Base-by-base conservation (phyloP, 2,797 vertebrate genomes). In the Enteromius anoplus region DNA sequence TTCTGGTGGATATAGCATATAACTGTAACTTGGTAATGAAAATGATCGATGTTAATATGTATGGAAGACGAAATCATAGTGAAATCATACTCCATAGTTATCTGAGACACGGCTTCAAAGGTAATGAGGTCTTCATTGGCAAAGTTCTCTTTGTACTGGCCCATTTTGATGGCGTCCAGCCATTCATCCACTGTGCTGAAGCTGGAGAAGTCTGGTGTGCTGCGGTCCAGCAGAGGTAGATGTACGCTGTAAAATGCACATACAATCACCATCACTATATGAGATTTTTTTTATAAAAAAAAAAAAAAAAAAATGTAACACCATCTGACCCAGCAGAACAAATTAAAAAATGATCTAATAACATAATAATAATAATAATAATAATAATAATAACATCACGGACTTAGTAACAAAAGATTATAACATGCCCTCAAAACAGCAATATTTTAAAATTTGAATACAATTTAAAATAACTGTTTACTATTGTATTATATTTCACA, bases 151-250 rank as follows among this genome's bases (percentile, higher is more conserved):
- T 98, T 98, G 92, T 99, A 99, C 90, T 98, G 97, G 85, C 96
- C 95, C 98, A 99, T 99, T 93, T 99, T 99, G 89, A 99, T 98
- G 92, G 96, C 97, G 1, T 99, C 97, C 89, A 99, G 93, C 98
- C 98, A 99, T 86, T 99, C 98, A 2, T 97, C 96, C 90, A 99
- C 96, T 0, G 96, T 96, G 92, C 91, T 96, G 92, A 99, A 98
- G 85, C 96, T 97, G 89, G 96, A 96, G 87, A 99, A 99, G 90
- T 99, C 98, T 0, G 97, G 98, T 86, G 97, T 92, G n/a, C 95
- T 98, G 89, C 98, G 97, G 89, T 98, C 98, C 58, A 99, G 94
- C 76, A 99, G 94, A 32, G 97, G 97, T 83, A 99, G 94, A 90
- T 96, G 97, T 85, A 97, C 94, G 75, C 98, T 99, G 91, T 14